Conservation (phyloP, 2,797 vertebrate genomes). For the Pseudochirops corinnae region DNA sequence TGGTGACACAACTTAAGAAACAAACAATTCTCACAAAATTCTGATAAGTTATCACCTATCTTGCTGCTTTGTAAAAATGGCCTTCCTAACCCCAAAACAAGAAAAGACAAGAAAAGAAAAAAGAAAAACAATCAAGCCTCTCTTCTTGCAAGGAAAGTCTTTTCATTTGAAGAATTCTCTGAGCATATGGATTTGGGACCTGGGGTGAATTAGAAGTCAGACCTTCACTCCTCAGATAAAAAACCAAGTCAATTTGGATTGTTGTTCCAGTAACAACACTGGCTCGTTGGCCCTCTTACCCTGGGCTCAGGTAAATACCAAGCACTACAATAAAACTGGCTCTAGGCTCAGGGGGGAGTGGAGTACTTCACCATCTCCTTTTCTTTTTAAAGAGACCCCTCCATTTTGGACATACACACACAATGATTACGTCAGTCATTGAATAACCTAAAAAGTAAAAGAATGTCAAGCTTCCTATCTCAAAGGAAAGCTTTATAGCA, state of each 20-base stretch:
- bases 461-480: background rate
- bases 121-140: background rate
- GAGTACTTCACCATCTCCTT: background rate
- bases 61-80: background rate
- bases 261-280: background rate
- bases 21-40: background rate
- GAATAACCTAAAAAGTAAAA: background rate
- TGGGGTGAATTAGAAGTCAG: background rate
- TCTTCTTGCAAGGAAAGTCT: background rate
- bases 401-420: background rate
- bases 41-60: background rate
- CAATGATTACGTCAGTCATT: background rate
- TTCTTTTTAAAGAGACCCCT: background rate
- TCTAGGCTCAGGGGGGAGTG: too few species aligned
- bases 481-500: background rate
- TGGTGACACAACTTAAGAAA: background rate
- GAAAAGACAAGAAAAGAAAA: background rate
- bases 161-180: background rate
- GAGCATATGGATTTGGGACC: background rate
- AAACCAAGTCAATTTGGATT: background rate
- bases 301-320: background rate
- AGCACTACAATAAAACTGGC: background rate
- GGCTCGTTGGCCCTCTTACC: background rate
- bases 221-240: background rate
- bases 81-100: background rate